A percentile compares a stretch with the other conserved stretches of the same genome.
Conservation (phyloP, 2,113 vertebrate genomes). For the Actenoides hombroni region DNA sequence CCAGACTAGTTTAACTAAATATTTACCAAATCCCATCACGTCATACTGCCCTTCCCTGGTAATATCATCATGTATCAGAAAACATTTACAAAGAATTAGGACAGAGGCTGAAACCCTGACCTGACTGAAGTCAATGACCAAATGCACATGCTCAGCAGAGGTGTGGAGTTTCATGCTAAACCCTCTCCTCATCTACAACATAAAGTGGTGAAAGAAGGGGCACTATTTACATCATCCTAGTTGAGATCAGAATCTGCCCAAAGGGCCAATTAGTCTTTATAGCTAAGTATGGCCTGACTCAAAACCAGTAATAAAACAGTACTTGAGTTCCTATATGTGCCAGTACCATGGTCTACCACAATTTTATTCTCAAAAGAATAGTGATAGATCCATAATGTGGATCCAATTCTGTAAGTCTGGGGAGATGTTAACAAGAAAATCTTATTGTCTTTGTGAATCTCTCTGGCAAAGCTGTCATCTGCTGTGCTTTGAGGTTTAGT, state of each 20-base stretch:
- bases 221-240: neutral
- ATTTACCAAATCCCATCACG: neutral
- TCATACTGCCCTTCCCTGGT: neutral
- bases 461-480: neutral
- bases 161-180: neutral
- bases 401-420: neutral
- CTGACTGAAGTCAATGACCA: neutral
- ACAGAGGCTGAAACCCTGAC: neutral
- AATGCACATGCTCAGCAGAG: neutral
- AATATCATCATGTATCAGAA: neutral
- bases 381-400: fast-evolving
- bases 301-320: neutral
- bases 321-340: neutral
- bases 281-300: neutral
- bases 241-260: neutral
- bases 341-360: neutral
- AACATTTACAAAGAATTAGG: constrained; percentile 16
- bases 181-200: neutral
- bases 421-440: neutral
- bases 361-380: neutral
- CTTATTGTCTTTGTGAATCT: neutral
- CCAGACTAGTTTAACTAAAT: neutral
- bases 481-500: neutral
- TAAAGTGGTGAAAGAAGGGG: neutral
- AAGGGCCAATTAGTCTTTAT: neutral